Base-by-base conservation (phyloP, 23 tunicate genomes). In the Trididemnum nubilum region DNA sequence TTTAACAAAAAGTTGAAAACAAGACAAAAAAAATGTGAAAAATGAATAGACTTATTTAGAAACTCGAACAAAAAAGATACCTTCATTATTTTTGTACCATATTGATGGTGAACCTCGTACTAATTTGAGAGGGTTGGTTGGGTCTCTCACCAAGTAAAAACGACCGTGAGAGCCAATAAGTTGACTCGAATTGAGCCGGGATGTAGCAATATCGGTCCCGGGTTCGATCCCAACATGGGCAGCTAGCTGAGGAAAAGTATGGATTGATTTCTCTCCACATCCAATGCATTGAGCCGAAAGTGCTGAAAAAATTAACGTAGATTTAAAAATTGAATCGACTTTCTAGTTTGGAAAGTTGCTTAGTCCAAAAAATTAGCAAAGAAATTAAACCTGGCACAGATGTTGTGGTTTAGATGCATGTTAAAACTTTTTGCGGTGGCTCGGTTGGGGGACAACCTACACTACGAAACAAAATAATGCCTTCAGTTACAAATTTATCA, bases 241-340 rank as follows among this genome's bases (percentile, higher is more conserved):
- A 7, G 81, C 77, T 27, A 91, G 77, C 31, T 82, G 81, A 31
- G 84, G 37, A 44, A 91, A 91, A 0, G 87, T 85, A 60, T 80
- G 84, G 12, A 91, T 51, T 7, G 87, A 33, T 30, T 81, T 82
- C 35, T 91, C 97, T 7, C 97, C 97, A 57, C 97, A 91, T 21
- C 97, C 97, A 65, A 91, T 76, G 63, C 97, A 91, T 36, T 85
- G 90, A 36, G 81, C 90, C 65, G 90, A 67, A 40, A 90, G 72
- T 21, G 81, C 85, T 84, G 76, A 34, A 39, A 64, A n/a, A n/a
- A n/a, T n/a, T n/a, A n/a, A n/a, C n/a, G 60, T 36, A 83, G 2
- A 23, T n/a, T n/a, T n/a, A n/a, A n/a, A n/a, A n/a, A n/a, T n/a
- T n/a, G n/a, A n/a, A n/a, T n/a, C 12, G 57, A 50, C 12, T 12